Evolutionary conservation across 2,797 vertebrate genomes (phyloP), one percentile per base, ranked within the genome.

Genomic region (Pseudopleuronectes americanus): DNA sequence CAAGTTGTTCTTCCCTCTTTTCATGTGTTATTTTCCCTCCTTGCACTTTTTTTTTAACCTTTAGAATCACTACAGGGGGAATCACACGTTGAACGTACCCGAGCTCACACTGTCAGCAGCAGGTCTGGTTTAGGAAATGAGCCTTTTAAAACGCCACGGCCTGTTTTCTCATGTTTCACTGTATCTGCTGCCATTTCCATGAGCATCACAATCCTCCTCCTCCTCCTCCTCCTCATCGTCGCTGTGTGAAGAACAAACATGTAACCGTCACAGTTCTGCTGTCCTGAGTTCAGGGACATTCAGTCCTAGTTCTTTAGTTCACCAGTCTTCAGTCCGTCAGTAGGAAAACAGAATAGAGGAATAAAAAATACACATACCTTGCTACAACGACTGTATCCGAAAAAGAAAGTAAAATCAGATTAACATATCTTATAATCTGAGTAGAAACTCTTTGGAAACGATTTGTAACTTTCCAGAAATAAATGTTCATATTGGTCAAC

Each of bases 381-480:
- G 91, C 84, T 94, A 93, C 89, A 93, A 77, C 48, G 84, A 90
- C 89, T 90, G 90, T 93, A 59, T 94, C 92, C 79, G 88, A 80
- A 93, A 90, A 94, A 80, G 64, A 68, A 92, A 60, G 89, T 78
- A 58, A 90, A 86, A 85, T 87, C 87, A 90, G 81, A 90, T 90
- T 83, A 80, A 84, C 72, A 86, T 95, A 90, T 91, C 79, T 90
- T 90, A 92, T 90, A 89, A 95, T 92, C 93, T 95, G 93, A 94
- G 92, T 91, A 93, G 92, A 94, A 94, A 94, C 91, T 93, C 93
- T 92, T 95, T 94, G 87, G 94, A 91, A 93, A 93, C 72, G 93
- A 89, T 92, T 95, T 95, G 90, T 96, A 94, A 94, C 90, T 94
- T 94, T 93, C 91, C 92, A 92, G 88, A 92, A 95, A 94, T 95